Conservation (phyloP, 1,140 invertebrate genomes). For the Saxidomus purpurata region DNA sequence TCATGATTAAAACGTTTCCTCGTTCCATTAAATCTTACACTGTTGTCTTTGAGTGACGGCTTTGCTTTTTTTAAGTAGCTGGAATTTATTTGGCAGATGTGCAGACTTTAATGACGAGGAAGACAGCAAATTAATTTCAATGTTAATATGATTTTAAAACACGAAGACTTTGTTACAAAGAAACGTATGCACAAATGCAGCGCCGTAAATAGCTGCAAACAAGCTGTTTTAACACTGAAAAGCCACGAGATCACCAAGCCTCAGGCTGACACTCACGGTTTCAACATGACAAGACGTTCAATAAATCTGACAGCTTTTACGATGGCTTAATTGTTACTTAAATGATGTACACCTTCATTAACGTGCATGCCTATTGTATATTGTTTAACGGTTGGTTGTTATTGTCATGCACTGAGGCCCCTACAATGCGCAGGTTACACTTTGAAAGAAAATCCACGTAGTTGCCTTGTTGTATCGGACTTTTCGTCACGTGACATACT, state of each 20-base stretch:
- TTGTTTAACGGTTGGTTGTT: not conserved
- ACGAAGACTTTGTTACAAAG: not conserved
- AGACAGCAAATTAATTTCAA: not conserved
- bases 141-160: not conserved
- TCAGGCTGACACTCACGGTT: not conserved
- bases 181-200: not conserved
- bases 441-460: no score
- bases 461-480: no score
- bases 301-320: not conserved
- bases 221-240: not conserved
- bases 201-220: slow-evolving; percentile 2
- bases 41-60: no score
- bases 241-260: not conserved
- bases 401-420: no score
- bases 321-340: not conserved
- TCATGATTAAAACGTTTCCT: no score
- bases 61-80: no score
- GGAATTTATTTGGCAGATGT: no score
- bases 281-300: not conserved
- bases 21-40: no score
- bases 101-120: not conserved
- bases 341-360: not conserved
- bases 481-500: no score
- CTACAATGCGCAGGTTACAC: no score
- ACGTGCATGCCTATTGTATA: not conserved